Percentiles rank a stretch among this genome's conserved stretches.
Evolutionary conservation across 2,888 invertebrate genomes (phyloP).

Genomic region (Koerneria pararmatus): DNA sequence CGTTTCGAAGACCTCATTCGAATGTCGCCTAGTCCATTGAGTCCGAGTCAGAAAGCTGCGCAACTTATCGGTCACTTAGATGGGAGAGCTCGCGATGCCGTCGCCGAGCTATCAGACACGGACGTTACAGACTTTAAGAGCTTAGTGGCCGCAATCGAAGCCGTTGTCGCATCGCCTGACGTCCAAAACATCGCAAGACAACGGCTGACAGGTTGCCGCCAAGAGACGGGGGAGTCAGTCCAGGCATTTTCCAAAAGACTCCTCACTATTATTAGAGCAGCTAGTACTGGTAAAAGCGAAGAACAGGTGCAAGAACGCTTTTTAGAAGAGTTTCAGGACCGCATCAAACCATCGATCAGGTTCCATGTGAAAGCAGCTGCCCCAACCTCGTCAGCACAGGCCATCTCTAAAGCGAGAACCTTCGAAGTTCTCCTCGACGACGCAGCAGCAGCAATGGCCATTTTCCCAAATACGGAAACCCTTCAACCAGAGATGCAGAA

Average conservation of each 20-base stretch:
- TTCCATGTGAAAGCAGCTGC: conserved; percentile 2
- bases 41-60: background rate
- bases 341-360: background rate
- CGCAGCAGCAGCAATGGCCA: too few species aligned
- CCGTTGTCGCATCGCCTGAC: background rate
- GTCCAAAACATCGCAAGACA: background rate
- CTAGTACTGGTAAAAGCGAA: background rate
- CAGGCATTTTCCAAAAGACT: background rate
- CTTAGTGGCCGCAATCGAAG: background rate
- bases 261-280: background rate
- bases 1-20: background rate
- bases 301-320: background rate
- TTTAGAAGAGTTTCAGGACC: background rate
- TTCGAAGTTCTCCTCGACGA: too few species aligned
- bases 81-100: background rate
- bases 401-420: too few species aligned
- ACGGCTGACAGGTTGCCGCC: background rate
- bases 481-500: too few species aligned
- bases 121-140: background rate
- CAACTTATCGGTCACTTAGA: background rate
- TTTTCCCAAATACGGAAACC: too few species aligned
- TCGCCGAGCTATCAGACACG: too few species aligned
- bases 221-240: background rate
- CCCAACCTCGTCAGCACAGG: background rate
- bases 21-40: background rate